Evolutionary conservation across 2,888 invertebrate species (phyloP).

Genomic region (Epirrhoe alternata): DNA sequence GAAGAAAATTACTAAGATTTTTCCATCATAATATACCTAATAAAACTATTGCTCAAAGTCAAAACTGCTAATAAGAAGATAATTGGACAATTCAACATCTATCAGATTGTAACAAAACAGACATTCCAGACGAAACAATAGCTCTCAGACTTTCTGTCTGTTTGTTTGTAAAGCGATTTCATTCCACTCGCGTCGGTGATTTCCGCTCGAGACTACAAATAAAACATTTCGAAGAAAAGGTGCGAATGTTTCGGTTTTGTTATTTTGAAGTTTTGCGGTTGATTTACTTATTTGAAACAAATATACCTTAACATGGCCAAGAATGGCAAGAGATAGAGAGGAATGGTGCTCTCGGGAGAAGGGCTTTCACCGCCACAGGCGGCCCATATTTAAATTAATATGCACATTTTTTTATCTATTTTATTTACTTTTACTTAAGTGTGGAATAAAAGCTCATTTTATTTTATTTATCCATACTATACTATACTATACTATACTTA

Average conservation of each 20-base stretch:
- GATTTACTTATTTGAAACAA: background rate
- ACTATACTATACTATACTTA: no score
- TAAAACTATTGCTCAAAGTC: background rate
- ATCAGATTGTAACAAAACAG: slow-evolving; percentile 19
- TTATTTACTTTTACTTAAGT: no score
- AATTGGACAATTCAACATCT: background rate
- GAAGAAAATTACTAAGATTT: no score
- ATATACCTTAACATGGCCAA: no score
- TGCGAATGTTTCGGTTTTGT: slow-evolving; percentile 6
- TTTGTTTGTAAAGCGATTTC: slow-evolving; percentile 45
- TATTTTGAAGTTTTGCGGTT: background rate
- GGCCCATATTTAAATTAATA: no score
- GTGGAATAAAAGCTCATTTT: no score
- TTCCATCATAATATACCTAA: background rate
- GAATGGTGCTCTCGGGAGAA: no score
- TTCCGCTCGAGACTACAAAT: slow-evolving; percentile 50
- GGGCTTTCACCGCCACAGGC: no score
- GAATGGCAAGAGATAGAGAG: no score
- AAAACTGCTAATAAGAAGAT: background rate
- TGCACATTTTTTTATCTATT: no score
- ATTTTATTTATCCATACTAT: no score
- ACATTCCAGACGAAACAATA: slow-evolving; percentile 43
- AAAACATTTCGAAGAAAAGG: slow-evolving; percentile 9
- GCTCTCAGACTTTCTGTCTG: slow-evolving; percentile 39
- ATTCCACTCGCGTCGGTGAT: slow-evolving; percentile 47